These are phyloP conservation scores for Castor canadensis DNA, from an alignment of 2,113 vertebrate genomes.

Conservation along the genomic window DNA sequence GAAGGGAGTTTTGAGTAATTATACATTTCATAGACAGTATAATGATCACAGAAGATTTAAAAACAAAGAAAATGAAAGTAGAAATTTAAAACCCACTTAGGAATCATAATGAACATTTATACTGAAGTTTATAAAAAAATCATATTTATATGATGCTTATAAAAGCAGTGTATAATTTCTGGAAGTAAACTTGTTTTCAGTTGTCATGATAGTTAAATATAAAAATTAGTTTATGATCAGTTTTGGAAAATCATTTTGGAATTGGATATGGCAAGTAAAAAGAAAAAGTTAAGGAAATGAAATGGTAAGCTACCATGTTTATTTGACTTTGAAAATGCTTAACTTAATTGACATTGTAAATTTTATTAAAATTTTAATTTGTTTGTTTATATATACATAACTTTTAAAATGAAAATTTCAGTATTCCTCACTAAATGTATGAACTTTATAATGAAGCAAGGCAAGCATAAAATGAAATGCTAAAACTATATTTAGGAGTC, in stretches of 20 bases:
- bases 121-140: not conserved
- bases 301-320: not conserved
- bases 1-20: not conserved
- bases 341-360: not conserved
- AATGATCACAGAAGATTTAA: not conserved
- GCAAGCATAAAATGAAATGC: not conserved
- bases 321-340: constrained; percentile 26
- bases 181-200: not conserved
- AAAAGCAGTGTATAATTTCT: not conserved
- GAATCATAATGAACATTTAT: not conserved
- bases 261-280: not conserved
- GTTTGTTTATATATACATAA: not conserved
- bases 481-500: not conserved
- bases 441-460: not conserved
- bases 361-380: constrained; percentile 36
- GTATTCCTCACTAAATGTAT: not conserved
- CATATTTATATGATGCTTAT: not conserved
- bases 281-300: not conserved
- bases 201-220: not conserved
- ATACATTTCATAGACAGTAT: not conserved
- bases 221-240: not conserved
- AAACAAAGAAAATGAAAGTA: not conserved
- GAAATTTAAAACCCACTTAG: not conserved
- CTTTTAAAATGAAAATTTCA: constrained; percentile 11
- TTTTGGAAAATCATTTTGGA: not conserved